Percentiles rank a stretch among this genome's conserved stretches.
Conservation (phyloP, 2,888 invertebrate genomes). For the Lissocephala sabroskyi region DNA sequence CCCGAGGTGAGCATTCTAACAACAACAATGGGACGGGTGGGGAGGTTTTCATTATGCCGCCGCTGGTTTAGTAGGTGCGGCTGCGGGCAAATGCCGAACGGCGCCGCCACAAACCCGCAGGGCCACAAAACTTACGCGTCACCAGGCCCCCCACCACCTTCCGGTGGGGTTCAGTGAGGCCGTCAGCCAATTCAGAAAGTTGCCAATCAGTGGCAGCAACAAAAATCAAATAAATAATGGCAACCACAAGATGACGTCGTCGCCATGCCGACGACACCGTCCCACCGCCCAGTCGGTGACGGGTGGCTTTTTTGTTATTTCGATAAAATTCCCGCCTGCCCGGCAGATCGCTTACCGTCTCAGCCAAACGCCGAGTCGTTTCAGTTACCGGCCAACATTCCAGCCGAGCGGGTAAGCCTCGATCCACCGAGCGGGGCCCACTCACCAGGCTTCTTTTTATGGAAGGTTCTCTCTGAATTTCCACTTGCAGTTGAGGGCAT, state of each 20-base stretch:
- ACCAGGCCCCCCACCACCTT: not conserved
- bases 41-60: no score
- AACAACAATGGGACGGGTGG: no score
- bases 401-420: constrained; percentile 50
- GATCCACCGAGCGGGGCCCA: no score
- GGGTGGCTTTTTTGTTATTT: constrained; percentile 47
- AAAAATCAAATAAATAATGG: not conserved
- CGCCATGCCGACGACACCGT: constrained; percentile 49
- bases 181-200: not conserved
- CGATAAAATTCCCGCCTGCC: no score
- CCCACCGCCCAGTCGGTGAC: constrained; percentile 9
- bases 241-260: constrained; percentile 63
- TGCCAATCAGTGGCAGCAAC: not conserved
- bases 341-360: constrained; percentile 42
- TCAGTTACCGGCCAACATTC: constrained; percentile 51
- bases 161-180: not conserved
- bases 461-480: no score
- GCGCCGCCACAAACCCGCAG: no score
- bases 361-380: constrained; percentile 20
- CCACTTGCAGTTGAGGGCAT: no score
- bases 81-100: no score
- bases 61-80: no score
- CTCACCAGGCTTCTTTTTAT: constrained; percentile 26
- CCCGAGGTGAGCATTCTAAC: no score
- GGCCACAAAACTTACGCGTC: no score